Conservation (phyloP, 2,113 vertebrate species). For the Heloderma charlesbogerti region DNA sequence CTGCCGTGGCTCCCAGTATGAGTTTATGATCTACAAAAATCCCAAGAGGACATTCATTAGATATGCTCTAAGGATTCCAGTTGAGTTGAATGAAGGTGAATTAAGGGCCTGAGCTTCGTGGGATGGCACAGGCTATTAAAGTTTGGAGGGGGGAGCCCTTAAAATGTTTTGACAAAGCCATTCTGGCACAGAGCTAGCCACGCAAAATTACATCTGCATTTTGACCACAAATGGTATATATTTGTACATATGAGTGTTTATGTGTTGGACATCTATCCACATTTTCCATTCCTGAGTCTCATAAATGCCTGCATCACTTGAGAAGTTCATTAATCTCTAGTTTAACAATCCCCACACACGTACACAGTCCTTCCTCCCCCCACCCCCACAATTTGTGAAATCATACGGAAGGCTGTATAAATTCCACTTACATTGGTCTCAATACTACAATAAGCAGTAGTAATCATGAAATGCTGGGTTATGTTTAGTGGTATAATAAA, state of each 20-base stretch:
- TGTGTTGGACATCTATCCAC: background rate
- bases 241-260: background rate
- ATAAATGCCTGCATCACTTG: background rate
- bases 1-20: background rate
- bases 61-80: background rate
- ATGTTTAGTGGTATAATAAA: slow-evolving; percentile 47
- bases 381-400: background rate
- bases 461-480: background rate
- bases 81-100: slow-evolving; percentile 1
- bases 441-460: background rate
- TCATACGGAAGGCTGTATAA: background rate
- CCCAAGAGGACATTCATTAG: slow-evolving; percentile 26
- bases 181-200: background rate
- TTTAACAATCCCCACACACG: background rate
- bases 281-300: background rate
- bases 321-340: background rate
- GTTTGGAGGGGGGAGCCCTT: background rate
- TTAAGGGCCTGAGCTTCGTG: slow-evolving; percentile 24
- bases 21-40: slow-evolving; percentile 31
- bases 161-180: slow-evolving; percentile 13
- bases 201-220: slow-evolving; percentile 18
- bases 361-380: background rate
- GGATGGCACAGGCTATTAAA: slow-evolving; percentile 20
- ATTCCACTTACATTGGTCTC: background rate
- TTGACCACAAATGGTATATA: background rate